Conservation (phyloP, 2,113 vertebrate genomes). For the Struthio camelus region DNA sequence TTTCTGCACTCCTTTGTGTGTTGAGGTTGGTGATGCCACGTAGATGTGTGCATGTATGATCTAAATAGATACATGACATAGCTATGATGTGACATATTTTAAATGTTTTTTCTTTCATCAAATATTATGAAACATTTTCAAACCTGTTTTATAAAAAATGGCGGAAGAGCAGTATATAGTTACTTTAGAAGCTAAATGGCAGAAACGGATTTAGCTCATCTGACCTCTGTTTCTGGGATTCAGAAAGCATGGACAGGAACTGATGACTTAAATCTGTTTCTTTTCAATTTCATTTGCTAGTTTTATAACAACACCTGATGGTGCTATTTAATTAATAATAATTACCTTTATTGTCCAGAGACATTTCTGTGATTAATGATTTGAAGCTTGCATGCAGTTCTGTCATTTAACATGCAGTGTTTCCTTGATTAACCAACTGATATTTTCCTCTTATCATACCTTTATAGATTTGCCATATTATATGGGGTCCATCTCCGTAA, state of each 20-base stretch:
- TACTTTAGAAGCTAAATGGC: background rate
- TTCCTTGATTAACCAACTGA: background rate
- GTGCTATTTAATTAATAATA: background rate
- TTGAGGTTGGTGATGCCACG: background rate
- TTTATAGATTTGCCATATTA: background rate
- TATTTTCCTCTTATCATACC: background rate
- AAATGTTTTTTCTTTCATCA: background rate
- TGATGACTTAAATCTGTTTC: background rate
- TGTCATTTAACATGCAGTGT: background rate
- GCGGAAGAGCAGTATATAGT: background rate
- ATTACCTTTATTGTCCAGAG: background rate
- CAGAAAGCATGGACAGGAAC: background rate
- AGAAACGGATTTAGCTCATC: background rate
- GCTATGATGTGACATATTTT: background rate
- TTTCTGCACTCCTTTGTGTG: background rate
- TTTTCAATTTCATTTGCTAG: background rate
- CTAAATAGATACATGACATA: background rate
- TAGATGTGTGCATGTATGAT: background rate
- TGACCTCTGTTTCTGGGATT: background rate
- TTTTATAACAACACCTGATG: too few relatives aligned
- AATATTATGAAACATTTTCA: background rate
- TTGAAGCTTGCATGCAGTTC: background rate
- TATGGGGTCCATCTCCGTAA: background rate
- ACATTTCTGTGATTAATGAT: background rate
- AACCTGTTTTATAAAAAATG: background rate